Evolutionary conservation across 1,140 invertebrate species (phyloP).

Genomic region (Diabrotica virgifera): DNA sequence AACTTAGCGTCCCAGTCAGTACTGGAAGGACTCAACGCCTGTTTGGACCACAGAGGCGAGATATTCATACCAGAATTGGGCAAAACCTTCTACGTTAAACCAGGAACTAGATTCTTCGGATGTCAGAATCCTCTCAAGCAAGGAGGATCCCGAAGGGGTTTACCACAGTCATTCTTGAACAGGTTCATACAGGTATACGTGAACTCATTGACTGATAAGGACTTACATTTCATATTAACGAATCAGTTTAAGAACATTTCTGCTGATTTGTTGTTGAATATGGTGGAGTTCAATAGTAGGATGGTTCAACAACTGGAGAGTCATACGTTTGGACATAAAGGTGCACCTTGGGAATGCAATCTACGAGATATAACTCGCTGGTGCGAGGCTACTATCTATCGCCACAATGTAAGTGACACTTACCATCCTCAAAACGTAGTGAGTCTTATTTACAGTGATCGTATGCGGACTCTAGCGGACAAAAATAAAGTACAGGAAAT

Average conservation of each 20-base stretch:
- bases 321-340: slow-evolving; percentile 68
- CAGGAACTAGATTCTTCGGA: slow-evolving; percentile 86
- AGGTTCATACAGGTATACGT: slow-evolving; percentile 96
- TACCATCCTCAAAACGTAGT: slow-evolving; percentile 49
- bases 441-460: slow-evolving; percentile 73
- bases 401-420: slow-evolving; percentile 18
- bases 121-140: slow-evolving; percentile 98
- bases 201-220: slow-evolving; percentile 71
- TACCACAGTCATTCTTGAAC: slow-evolving; percentile 97
- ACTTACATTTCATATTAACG: slow-evolving; percentile 65
- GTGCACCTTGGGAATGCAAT: slow-evolving; percentile 98
- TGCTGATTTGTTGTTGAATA: slow-evolving; percentile 60
- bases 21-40: slow-evolving; percentile 96
- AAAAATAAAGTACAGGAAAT: slow-evolving; percentile 61
- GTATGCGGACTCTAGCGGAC: slow-evolving; percentile 75
- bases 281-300: slow-evolving; percentile 79
- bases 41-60: slow-evolving; percentile 95
- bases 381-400: slow-evolving; percentile 65
- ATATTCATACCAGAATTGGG: slow-evolving; percentile 94
- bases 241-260: slow-evolving; percentile 57
- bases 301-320: slow-evolving; percentile 64
- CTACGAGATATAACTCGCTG: slow-evolving; percentile 91
- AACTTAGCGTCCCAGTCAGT: slow-evolving; percentile 98
- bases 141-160: slow-evolving; percentile 90
- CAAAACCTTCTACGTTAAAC: slow-evolving; percentile 76